Evolutionary conservation across 2,888 invertebrate species (phyloP), one percentile per base, ranked within the genome.

Genomic region (Andrena minutula): DNA sequence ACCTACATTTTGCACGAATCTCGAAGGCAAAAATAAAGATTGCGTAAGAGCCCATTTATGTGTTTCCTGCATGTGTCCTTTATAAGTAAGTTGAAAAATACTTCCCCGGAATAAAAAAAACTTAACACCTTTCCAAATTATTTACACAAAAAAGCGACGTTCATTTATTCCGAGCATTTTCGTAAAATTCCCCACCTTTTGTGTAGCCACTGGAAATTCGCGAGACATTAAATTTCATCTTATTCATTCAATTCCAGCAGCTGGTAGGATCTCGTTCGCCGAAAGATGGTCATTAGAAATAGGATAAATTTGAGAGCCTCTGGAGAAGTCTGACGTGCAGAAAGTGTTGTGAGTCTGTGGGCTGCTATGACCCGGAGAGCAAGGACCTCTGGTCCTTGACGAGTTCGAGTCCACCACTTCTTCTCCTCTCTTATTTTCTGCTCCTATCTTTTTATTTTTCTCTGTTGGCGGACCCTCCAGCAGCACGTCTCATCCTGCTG

Each of bases 341-440:
- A 86, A 88, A 86, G 86, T 90, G 86, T 91, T 88, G 91, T 87
- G 88, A 90, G 91, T 85, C 90, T 86, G 89, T 80, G 85, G 85
- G 86, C 74, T 78, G 88, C 89, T 91, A 90, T 92, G 91, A 90
- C 90, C 90, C 88, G 89, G 92, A 90, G 93, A 91, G 92, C 93
- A 93, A 93, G 90, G 93, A 93, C 93, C 93, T 92, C 89, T 90
- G 91, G 92, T 90, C 93, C 93, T 93, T 93, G 93, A 91, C 90
- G 91, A 88, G 90, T 89, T 89, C 87, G 85, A 84, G 85, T 88
- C 84, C 89, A 87, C 83, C 79, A 69, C 79, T 82, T 87, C 85
- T 85, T 72, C 83, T 82, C 71, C 77, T 82, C 70, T 81, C 83
- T 86, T 86, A 76, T 86, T 86, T 86, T 85, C 80, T 81, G 30